A percentile compares a stretch with the other conserved stretches of the same genome.
phyloP scores from a whole-genome alignment of 2,888 invertebrate species.

The Bursaphelenchus okinawaensis region DNA sequence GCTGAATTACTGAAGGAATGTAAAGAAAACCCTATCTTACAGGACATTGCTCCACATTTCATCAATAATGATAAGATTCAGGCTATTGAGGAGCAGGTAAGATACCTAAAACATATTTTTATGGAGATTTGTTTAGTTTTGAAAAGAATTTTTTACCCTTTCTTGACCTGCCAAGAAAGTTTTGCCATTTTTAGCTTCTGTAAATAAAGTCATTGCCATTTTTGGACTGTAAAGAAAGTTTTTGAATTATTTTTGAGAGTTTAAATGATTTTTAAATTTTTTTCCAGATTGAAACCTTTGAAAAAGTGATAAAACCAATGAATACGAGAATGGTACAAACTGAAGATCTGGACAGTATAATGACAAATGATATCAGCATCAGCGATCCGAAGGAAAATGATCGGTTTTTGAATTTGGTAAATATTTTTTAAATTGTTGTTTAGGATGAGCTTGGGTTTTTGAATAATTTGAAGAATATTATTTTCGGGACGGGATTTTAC shows the following conservation, averaged over 20 bases:
- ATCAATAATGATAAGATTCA: slow-evolving; percentile 40
- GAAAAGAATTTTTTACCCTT: no score
- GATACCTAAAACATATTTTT: background rate
- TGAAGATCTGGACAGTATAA: background rate
- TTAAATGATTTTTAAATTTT: no score
- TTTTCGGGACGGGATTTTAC: no score
- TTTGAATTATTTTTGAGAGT: no score
- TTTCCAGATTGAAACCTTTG: background rate
- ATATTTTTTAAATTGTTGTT: no score
- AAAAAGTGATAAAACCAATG: background rate
- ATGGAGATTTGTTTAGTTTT: background rate
- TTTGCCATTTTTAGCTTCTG: no score
- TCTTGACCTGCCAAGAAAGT: no score
- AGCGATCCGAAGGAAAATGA: background rate
- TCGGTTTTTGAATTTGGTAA: no score
- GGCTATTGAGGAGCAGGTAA: slow-evolving; percentile 39
- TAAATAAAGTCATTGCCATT: no score
- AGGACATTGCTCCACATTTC: slow-evolving; percentile 40
- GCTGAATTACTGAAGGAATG: slow-evolving; percentile 31
- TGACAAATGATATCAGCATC: background rate
- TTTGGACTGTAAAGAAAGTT: no score
- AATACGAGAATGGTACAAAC: background rate
- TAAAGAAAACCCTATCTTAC: slow-evolving; percentile 41
- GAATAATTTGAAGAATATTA: no score
- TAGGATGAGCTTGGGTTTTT: no score